Base-by-base conservation (phyloP, 2,113 vertebrate species). In the Gavialis gangeticus region DNA sequence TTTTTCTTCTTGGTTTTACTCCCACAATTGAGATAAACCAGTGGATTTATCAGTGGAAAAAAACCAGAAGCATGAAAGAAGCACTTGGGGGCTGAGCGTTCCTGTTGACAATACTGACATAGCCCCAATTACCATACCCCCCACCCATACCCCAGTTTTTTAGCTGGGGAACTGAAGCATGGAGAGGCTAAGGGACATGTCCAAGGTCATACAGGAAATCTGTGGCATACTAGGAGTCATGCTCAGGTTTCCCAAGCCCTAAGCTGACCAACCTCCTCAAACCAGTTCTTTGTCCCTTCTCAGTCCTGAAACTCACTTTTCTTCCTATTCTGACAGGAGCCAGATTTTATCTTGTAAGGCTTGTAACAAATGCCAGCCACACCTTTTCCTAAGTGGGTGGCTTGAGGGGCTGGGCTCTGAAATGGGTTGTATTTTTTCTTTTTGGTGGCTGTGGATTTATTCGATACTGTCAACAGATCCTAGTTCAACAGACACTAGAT, bases 401-500 rank as follows among this genome's bases (percentile, higher is more conserved):
- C 19, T 28, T 71, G 19, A 22, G 67, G 12, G 67, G 67, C 19
- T 37, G 30, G 78, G 14, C 22, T 88, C 66, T 25, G 12, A 75
- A 19, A 3, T 46, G 8, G 46, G 46, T 46, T 46, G 46, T 46
- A 9, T 46, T n/a, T 28, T 15, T 66, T n/a, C 17, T 17, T 93
- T 81, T 66, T 55, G n/a, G 69, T 46, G 21, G 12, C 21, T 59
- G 57, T 25, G 25, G 79, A 57, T 28, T 90, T 85, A 12, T 67
- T 59, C 12, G 22, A 71, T 17, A 59, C 30, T 1, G 2, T 37
- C 21, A 90, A 79, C 7, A 79, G 58, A 82, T 66, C 75, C 75
- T 67, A 92, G 46, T 37, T 91, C 84, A 88, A 82, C 56, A 59
- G 27, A 91, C 3, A 63, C 4, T 55, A 91, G 66, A 84, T 90